Percentiles rank a stretch among this genome's conserved stretches.
These are phyloP conservation scores for Meta bourneti DNA, from an alignment of 2,888 invertebrate genomes.

Conservation along the genomic window DNA sequence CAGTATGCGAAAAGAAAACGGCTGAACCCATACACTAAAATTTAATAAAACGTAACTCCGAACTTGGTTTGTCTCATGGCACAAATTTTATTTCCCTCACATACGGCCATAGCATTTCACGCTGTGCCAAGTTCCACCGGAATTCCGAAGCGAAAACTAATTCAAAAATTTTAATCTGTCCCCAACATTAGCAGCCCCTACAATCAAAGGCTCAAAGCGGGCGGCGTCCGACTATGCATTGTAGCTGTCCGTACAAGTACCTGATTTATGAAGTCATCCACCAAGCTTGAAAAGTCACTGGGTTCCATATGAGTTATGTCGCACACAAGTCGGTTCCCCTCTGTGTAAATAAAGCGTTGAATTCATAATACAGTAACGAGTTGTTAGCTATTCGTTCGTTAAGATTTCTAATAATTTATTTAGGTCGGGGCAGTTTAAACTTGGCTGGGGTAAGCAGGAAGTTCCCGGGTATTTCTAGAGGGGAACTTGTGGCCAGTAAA, in stretches of 20 bases:
- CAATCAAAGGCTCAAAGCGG: constrained; percentile 32
- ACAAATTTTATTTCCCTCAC: not conserved
- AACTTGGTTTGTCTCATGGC: no score
- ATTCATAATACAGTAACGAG: constrained; percentile 48
- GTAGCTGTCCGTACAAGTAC: constrained; percentile 25
- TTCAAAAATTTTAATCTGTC: constrained; percentile 56
- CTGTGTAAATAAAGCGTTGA: constrained; percentile 52
- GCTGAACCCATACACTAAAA: no score
- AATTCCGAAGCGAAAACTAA: constrained; percentile 1
- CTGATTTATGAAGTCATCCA: constrained; percentile 52
- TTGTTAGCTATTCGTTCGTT: constrained; percentile 50
- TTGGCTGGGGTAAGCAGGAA: constrained; percentile 3
- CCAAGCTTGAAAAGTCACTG: constrained; percentile 56
- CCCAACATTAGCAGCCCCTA: constrained; percentile 7
- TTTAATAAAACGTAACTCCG: no score
- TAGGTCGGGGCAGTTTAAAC: constrained; percentile 31
- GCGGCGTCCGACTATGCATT: constrained; percentile 5
- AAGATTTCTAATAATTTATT: constrained; percentile 61
- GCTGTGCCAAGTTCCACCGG: not conserved
- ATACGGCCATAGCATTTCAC: constrained; percentile 4
- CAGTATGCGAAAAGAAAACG: no score
- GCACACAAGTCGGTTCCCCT: constrained; percentile 2
- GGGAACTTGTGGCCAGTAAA: constrained; percentile 33
- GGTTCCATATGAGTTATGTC: constrained; percentile 21
- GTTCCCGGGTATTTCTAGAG: constrained; percentile 6